Evolutionary conservation across 2,888 invertebrate genomes (phyloP).

Genomic region (Netelia melanura): DNA sequence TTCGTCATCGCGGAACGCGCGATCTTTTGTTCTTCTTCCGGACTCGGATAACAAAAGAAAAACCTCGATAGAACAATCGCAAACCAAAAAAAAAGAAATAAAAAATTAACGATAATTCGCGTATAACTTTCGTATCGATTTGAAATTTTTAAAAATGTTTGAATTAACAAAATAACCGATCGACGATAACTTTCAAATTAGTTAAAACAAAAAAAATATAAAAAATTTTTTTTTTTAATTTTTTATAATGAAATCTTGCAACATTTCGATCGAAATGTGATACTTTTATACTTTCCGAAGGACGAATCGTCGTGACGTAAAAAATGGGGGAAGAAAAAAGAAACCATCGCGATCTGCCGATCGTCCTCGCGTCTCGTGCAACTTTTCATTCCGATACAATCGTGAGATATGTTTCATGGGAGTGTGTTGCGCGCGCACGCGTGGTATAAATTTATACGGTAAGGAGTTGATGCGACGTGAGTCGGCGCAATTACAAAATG

Average conservation of each 20-base stretch:
- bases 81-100: not conserved
- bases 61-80: not conserved
- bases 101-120: too few relatives aligned
- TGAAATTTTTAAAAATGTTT: too few relatives aligned
- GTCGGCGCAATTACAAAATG: conserved; percentile 61
- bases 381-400: conserved; percentile 27
- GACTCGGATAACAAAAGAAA: not conserved
- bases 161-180: too few relatives aligned
- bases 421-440: not conserved
- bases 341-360: conserved; percentile 20
- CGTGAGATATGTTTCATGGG: not conserved
- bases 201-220: too few relatives aligned
- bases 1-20: conserved; percentile 23
- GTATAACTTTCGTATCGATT: too few relatives aligned
- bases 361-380: not conserved
- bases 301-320: not conserved
- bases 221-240: too few relatives aligned
- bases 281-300: too few relatives aligned
- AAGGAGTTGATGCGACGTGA: conserved; percentile 17
- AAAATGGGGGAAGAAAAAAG: conserved; percentile 7
- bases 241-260: too few relatives aligned
- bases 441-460: conserved; percentile 3
- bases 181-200: too few relatives aligned
- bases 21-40: conserved; percentile 13
- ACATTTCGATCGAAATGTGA: too few relatives aligned